phyloP scores from a whole-genome alignment of 1,140 invertebrate genomes.

The Bombus vancouverensis region DNA sequence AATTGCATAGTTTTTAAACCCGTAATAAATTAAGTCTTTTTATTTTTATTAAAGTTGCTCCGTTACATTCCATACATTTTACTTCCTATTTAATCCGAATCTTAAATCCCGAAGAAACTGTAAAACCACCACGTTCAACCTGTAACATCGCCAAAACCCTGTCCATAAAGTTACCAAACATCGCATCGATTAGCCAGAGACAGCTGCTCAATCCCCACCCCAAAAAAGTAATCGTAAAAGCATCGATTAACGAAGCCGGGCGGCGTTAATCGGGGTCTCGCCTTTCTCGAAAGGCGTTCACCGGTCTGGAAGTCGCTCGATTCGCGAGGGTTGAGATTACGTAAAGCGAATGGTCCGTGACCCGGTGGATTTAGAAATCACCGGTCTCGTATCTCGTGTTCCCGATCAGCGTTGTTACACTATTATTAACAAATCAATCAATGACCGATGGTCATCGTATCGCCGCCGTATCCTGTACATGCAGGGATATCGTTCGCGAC shows the following conservation, averaged over 20 bases:
- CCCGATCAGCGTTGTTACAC: not conserved
- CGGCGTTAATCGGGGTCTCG: not conserved
- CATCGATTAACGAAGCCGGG: slow-evolving; percentile 3
- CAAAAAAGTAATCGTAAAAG: not conserved
- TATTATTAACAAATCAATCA: slow-evolving; percentile 42
- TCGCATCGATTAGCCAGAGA: not conserved
- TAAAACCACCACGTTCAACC: too few species aligned
- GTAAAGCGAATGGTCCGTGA: slow-evolving; percentile 39
- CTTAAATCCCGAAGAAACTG: too few species aligned
- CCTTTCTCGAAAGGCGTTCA: not conserved
- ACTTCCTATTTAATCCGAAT: too few species aligned
- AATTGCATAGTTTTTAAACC: too few species aligned
- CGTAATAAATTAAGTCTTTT: too few species aligned
- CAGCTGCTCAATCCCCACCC: not conserved
- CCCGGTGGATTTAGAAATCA: slow-evolving; percentile 33
- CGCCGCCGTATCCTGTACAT: not conserved
- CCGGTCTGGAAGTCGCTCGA: not conserved
- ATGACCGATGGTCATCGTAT: not conserved
- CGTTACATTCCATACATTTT: fast-evolving
- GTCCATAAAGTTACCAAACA: not conserved
- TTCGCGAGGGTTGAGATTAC: slow-evolving; percentile 13
- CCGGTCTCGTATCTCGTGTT: slow-evolving; percentile 25
- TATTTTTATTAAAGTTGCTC: too few species aligned
- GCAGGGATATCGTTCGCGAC: not conserved
- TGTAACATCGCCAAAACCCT: not conserved